Evolutionary conservation across 53 echinoderm and acorn worm genomes (phyloP).

Genomic region (Zoroaster sp.): DNA sequence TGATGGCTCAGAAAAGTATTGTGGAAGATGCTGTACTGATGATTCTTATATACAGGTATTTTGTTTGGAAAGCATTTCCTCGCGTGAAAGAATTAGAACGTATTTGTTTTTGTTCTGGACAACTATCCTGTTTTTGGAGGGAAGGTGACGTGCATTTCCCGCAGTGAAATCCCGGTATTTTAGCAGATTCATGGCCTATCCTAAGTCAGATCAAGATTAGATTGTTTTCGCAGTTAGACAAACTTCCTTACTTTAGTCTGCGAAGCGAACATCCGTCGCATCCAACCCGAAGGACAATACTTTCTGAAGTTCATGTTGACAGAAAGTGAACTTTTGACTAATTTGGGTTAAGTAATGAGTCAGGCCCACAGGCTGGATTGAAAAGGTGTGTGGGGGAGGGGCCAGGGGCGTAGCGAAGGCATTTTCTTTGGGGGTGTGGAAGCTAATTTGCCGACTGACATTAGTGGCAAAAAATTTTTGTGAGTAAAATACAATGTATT

Average conservation of each 20-base stretch:
- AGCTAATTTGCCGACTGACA: too few relatives aligned
- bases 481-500: background rate
- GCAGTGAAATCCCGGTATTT: background rate
- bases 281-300: background rate
- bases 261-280: background rate
- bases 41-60: background rate
- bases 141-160: too few relatives aligned
- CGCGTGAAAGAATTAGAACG: background rate
- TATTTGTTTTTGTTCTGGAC: background rate
- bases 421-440: too few relatives aligned
- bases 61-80: background rate
- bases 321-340: background rate
- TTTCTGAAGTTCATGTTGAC: background rate
- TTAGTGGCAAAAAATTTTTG: too few relatives aligned
- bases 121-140: background rate
- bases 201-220: background rate
- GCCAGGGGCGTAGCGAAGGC: too few relatives aligned
- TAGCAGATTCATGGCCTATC: background rate
- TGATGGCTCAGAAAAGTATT: background rate
- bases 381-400: too few relatives aligned
- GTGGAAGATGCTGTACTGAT: background rate
- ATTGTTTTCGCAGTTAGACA: background rate
- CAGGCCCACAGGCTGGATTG: background rate
- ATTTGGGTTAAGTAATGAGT: background rate
- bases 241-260: background rate